Evolutionary conservation across 2,888 invertebrate species (phyloP).

Genomic region (Colostygia pectinataria): DNA sequence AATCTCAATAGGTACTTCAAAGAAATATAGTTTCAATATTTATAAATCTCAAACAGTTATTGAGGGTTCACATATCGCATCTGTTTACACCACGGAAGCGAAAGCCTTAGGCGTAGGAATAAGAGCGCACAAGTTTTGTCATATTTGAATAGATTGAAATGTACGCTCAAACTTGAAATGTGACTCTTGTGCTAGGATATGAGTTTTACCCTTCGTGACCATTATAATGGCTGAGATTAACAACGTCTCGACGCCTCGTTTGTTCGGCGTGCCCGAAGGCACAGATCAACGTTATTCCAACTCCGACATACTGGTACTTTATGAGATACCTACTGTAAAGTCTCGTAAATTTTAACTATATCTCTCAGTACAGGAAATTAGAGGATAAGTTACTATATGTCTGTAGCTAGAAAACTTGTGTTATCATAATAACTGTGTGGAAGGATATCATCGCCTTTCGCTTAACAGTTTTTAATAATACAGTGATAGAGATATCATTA

Average conservation of each 20-base stretch:
- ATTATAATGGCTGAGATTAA: conserved; percentile 24
- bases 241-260: conserved; percentile 35
- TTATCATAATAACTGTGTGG: conserved; percentile 45
- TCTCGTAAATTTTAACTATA: conserved; percentile 64
- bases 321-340: conserved; percentile 48
- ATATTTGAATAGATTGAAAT: conserved; percentile 50
- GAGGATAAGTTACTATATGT: conserved; percentile 71
- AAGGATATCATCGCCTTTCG: conserved; percentile 16
- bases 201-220: conserved; percentile 44
- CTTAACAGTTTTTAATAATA: conserved; percentile 32
- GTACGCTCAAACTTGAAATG: conserved; percentile 51
- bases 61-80: conserved; percentile 26
- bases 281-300: conserved; percentile 29
- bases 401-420: conserved; percentile 68
- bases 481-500: conserved; percentile 33
- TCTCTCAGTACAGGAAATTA: conserved; percentile 82
- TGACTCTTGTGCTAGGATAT: conserved; percentile 52
- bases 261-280: conserved; percentile 12
- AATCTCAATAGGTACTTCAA: conserved; percentile 68
- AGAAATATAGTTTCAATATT: conserved; percentile 37
- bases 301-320: conserved; percentile 47
- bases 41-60: conserved; percentile 23
- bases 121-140: conserved; percentile 51
- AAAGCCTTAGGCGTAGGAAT: conserved; percentile 57
- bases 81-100: conserved; percentile 41